These are phyloP conservation scores for Drosophila basisetae DNA, from an alignment of 2,888 invertebrate genomes.

Conservation along the genomic window DNA sequence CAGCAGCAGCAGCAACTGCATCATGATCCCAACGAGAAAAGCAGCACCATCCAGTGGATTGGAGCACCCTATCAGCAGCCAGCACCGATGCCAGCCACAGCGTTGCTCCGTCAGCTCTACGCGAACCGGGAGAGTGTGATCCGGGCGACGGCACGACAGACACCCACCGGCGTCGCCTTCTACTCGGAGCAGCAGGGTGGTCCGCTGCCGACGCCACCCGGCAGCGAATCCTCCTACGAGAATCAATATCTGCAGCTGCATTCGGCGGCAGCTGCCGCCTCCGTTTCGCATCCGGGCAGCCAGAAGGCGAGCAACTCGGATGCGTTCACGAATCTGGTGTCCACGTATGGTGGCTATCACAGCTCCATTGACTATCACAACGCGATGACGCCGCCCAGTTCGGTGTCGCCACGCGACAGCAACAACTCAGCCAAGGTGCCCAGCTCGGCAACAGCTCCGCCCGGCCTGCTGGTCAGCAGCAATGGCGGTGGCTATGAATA, in stretches of 20 bases:
- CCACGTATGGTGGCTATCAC: conserved; percentile 87
- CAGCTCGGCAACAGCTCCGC: conserved; percentile 44
- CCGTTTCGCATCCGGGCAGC: conserved; percentile 75
- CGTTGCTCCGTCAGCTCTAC: conserved; percentile 94
- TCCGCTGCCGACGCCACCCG: conserved; percentile 95
- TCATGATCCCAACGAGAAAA: conserved; percentile 87
- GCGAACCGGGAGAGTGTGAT: conserved; percentile 98
- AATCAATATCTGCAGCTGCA: conserved; percentile 87
- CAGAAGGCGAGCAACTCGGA: conserved; percentile 86
- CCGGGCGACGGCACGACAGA: conserved; percentile 90
- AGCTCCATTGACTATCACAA: conserved; percentile 93
- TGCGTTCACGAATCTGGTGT: conserved; percentile 87
- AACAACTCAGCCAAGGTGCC: conserved; percentile 86
- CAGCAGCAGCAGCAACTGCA: conserved; percentile 70
- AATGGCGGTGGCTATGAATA: conserved; percentile 87
- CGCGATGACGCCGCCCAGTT: conserved; percentile 98
- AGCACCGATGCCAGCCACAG: conserved; percentile 92
- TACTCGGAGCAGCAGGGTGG: conserved; percentile 87
- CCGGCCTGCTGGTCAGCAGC: conserved; percentile 51
- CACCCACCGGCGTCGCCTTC: conserved; percentile 81
- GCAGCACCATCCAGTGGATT: conserved; percentile 96
- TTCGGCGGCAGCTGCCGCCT: conserved; percentile 69
- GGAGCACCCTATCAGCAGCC: conserved; percentile 90
- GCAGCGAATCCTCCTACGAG: conserved; percentile 91
- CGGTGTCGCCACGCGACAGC: conserved; percentile 96